Evolutionary conservation across 2,797 vertebrate genomes (phyloP), one percentile per base, ranked within the genome.

Genomic region (Helostoma temminkii): DNA sequence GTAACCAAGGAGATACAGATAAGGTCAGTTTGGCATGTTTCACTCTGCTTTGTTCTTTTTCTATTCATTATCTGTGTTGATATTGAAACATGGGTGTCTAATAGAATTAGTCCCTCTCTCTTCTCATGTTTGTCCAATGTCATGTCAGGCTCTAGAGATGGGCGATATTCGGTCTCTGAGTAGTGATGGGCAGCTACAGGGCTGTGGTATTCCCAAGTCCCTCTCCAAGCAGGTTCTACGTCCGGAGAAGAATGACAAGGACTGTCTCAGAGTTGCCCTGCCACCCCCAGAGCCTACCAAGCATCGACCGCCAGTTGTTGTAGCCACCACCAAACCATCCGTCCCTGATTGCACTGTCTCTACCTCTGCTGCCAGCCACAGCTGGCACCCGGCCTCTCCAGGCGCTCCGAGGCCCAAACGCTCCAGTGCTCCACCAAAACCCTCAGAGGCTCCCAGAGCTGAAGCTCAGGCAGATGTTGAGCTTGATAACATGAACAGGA

Each of bases 81-180:
- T 28, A 52, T 49, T 64, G 39, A 74, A 73, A 24, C 25, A 28
- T 6, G 9, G 0, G 3, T 30, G 36, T 65, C 14, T 63, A 24
- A 62, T 24, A 12, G 16, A 74, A 68, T 48, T 15, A 1, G 49
- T 65, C 18, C 54, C 37, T 49, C 45, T 48, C 28, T 86, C 5
- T 16, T 52, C 42, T 30, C 9, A 3, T 55, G 30, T 55, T 14
- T 30, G 56, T 59, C n/a, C 65, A 54, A 28, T 61, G 52, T 58
- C 34, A 1, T 36, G 24, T 55, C 82, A 93, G 92, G 94, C 92
- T 28, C 92, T 97, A 66, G 97, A 99, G 92, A 96, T 98, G 89
- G 97, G 96, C 72, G 97, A 98, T 21, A 94, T 99, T 47, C 95
- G 96, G 80, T 98, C 97, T 0, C 96, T 96, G 89, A 98, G 97